These are phyloP conservation scores for Holacanthus passer DNA, from an alignment of 2,113 vertebrate genomes.

Conservation along the genomic window DNA sequence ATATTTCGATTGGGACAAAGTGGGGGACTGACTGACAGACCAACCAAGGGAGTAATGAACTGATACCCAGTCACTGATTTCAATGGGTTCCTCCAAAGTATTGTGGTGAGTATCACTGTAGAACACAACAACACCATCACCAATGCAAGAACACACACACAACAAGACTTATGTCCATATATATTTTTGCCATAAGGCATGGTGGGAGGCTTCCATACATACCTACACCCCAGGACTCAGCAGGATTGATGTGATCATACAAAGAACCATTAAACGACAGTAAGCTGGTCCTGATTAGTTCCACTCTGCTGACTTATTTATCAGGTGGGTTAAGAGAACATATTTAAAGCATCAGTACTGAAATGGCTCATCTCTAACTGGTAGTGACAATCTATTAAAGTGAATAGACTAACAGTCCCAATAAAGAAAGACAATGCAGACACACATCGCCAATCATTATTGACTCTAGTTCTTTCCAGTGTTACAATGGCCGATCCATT, in stretches of 20 bases:
- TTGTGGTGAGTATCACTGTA: background rate
- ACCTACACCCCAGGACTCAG: background rate
- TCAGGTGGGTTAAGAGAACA: background rate
- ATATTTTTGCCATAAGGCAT: background rate
- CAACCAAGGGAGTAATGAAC: too few relatives aligned
- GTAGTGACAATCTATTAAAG: conserved; percentile 21
- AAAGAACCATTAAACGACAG: background rate
- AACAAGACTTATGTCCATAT: background rate
- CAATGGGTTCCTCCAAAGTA: too few relatives aligned
- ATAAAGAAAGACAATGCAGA: conserved; percentile 10
- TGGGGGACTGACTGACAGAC: too few relatives aligned
- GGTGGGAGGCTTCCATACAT: background rate
- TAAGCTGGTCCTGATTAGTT: background rate
- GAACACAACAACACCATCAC: background rate
- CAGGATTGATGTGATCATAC: background rate
- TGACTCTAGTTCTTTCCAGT: conserved; percentile 24
- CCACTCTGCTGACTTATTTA: background rate
- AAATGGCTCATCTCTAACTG: conserved; percentile 11
- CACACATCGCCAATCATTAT: conserved; percentile 37
- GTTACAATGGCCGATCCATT: background rate
- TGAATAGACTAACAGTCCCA: background rate
- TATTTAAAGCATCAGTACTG: conserved; percentile 14
- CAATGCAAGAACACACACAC: background rate
- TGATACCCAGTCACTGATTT: too few relatives aligned
- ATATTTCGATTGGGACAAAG: too few relatives aligned